Conservation (phyloP, 2,888 invertebrate genomes). For the Eilema caniola region DNA sequence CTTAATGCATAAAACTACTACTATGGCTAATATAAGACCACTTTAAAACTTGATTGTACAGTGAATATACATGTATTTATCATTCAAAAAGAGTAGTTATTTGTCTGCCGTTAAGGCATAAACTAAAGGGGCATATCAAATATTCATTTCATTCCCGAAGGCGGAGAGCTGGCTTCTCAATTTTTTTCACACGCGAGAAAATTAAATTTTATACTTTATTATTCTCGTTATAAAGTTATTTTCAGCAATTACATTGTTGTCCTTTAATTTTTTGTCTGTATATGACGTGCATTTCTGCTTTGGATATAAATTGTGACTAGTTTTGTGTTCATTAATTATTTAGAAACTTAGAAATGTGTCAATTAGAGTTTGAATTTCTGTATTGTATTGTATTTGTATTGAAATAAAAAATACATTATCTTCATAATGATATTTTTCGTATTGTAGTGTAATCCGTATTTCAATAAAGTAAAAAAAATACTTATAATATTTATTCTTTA, state of each 20-base stretch:
- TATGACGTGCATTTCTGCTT: conserved; percentile 19
- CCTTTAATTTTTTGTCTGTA: conserved; percentile 35
- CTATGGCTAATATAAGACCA: conserved; percentile 4
- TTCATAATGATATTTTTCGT: neutral
- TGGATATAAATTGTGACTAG: conserved; percentile 12
- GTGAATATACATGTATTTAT: conserved; percentile 33
- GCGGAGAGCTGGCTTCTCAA: conserved; percentile 50
- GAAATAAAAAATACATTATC: neutral
- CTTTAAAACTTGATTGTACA: conserved; percentile 24
- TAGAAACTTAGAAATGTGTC: neutral
- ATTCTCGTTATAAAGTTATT: conserved; percentile 61
- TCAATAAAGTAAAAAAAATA: too few relatives aligned
- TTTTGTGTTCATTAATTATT: conserved; percentile 23
- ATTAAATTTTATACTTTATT: conserved; percentile 68
- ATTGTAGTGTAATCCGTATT: neutral
- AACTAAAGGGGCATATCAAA: conserved; percentile 62
- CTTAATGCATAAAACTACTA: too few relatives aligned
- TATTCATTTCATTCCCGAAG: conserved; percentile 61
- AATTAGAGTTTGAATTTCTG: neutral
- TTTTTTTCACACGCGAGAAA: conserved; percentile 56
- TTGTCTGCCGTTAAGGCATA: conserved; percentile 58
- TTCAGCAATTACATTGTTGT: conserved; percentile 49
- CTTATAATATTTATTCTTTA: neutral
- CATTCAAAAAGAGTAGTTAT: conserved; percentile 56
- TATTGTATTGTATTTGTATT: neutral